Evolutionary conservation across 92 coral and sea anemone species (phyloP), one percentile per base, ranked within the genome.

Genomic region (Parazoanthus swiftii): DNA sequence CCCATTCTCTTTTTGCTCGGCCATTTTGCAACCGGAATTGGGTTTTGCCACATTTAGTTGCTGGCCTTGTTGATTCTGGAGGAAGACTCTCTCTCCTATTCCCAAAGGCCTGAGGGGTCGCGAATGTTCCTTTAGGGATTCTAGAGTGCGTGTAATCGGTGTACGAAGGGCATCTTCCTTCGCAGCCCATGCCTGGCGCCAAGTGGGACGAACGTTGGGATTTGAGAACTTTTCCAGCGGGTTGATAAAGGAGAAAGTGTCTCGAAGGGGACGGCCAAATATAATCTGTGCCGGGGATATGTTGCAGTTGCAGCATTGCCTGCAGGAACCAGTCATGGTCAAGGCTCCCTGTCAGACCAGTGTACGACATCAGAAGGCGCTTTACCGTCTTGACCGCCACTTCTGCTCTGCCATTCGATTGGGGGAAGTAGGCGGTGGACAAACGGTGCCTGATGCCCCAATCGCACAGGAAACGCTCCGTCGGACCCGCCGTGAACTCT

Each of bases 101-200:
- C 89, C 20, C 20, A 90, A 66, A 2, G 93, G 91, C 21, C 89
- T 89, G 16, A 89, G 91, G 11, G 92, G 94, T 23, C 91, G 85
- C 0, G 91, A 86, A 91, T 89, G 91, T 38, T 70, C 83, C 35
- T 44, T 82, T 8, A 91, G 86, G 11, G 74, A 76, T 56, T 86
- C 82, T 14, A 81, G 54, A 4, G 84, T 86, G 84, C 76, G 89
- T 36, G 81, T 54, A n/a, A 77, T 74, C 74, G 81, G 81, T 74
- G 82, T 44, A 38, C 65, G 77, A 20, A 79, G 65, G 46, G n/a
- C n/a, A n/a, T n/a, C n/a, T n/a, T n/a, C n/a, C n/a, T n/a, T n/a
- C n/a, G n/a, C n/a, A n/a, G n/a, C n/a, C n/a, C n/a, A n/a, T n/a
- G n/a, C n/a, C n/a, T n/a, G n/a, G n/a, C n/a, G n/a, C n/a, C n/a